phyloP scores from a whole-genome alignment of 1,140 invertebrate species.

The Caenorhabditis remanei region DNA sequence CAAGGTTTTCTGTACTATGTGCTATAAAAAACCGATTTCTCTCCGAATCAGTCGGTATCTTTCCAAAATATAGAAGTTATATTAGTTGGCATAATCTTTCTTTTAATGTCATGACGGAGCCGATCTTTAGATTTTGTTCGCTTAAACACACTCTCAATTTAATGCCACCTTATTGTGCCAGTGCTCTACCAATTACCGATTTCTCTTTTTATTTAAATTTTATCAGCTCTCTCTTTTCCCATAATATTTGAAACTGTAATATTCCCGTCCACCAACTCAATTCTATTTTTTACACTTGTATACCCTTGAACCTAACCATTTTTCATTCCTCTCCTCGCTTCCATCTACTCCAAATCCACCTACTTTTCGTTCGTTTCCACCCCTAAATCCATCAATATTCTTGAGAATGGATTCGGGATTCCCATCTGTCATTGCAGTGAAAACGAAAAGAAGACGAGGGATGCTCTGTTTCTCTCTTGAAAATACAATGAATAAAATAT shows the following conservation, averaged over 20 bases:
- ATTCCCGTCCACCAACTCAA: neutral
- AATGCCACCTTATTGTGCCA: too few species aligned
- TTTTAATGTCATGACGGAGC: too few species aligned
- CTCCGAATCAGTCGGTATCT: too few species aligned
- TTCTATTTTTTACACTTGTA: neutral
- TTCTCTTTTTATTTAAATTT: too few species aligned
- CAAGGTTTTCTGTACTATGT: too few species aligned
- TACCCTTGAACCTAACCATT: neutral
- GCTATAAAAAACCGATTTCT: too few species aligned
- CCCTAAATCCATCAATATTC: conserved; percentile 48
- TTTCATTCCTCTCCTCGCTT: neutral
- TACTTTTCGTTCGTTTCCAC: neutral
- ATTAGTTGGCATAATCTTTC: too few species aligned
- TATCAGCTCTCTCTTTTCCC: too few species aligned
- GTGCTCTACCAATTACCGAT: too few species aligned
- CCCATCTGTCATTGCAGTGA: conserved; percentile 46
- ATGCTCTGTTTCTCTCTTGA: conserved; percentile 21
- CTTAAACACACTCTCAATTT: too few species aligned
- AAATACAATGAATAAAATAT: conserved; percentile 56
- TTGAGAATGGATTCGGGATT: conserved; percentile 52
- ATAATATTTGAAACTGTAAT: neutral
- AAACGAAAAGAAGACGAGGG: neutral
- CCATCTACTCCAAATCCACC: neutral
- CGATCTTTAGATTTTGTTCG: too few species aligned
- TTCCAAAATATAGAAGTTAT: too few species aligned